Evolutionary conservation across 2,888 invertebrate genomes (phyloP), one percentile per base, ranked within the genome.

Genomic region (Cinara cedri): DNA sequence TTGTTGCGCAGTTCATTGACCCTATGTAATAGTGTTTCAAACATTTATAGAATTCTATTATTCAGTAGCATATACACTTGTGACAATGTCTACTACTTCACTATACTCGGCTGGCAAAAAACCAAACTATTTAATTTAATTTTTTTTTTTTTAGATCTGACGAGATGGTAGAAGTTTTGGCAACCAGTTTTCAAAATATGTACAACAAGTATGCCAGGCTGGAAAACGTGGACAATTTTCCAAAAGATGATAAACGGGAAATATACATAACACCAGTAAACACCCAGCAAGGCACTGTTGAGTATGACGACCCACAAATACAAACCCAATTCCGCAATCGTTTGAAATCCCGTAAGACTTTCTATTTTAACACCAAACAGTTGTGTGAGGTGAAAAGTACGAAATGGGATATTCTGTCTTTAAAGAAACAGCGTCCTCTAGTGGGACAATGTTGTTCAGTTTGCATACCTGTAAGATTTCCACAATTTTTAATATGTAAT

Each of bases 111-210:
- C 9, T 74, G 74, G 74, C 63, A 8, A 3, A n/a, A 9, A n/a
- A 54, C 63, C 74, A 74, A 65, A 21, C 14, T 34, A 44, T 63
- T 13, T 24, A 34, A 51, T 8, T 44, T 44, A 16, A 1, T 46
- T 26, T 49, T 14, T 51, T 76, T n/a, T n/a, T 68, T 82, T 80
- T 82, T 85, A 88, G 88, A 85, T 85, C 88, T n/a, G 87, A 86
- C 83, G 88, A 88, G 84, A 89, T 90, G 89, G 88, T 89, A 82
- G 89, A 89, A 83, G 86, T 89, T 21, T 84, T 89, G 60, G 88
- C 88, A 3, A 88, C 87, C 74, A 86, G 88, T 62, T 85, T 89
- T 63, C 88, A 88, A 83, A 88, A 89, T 81, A 86, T 70, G 3
- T 78, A 70, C 34, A 70, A 78, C 21, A 78, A 68, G 34, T 70